A percentile compares a stretch with the other conserved stretches of the same genome.
These are phyloP conservation scores for Epistrophe eligans DNA, from an alignment of 2,888 invertebrate genomes.

Conservation along the genomic window DNA sequence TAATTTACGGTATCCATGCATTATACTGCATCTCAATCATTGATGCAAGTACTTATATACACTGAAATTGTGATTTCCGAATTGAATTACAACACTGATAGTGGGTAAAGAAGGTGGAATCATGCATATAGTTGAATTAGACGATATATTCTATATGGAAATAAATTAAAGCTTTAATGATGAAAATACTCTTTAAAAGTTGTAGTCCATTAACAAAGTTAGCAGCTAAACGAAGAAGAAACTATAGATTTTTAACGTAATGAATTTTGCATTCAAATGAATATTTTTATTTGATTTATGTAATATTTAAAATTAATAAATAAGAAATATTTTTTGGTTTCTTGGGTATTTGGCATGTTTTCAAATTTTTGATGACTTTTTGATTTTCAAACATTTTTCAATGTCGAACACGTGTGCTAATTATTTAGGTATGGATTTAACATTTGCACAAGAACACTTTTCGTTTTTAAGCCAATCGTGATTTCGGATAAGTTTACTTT, in stretches of 20 bases:
- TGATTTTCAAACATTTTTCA: background rate
- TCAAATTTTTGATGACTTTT: background rate
- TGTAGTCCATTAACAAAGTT: background rate
- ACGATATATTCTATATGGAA: background rate
- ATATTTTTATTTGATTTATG: background rate
- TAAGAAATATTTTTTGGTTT: no score
- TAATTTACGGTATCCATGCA: slow-evolving; percentile 16
- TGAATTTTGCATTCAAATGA: background rate
- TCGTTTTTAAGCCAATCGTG: no score
- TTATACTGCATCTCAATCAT: slow-evolving; percentile 56
- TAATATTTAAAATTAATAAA: no score
- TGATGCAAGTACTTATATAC: slow-evolving; percentile 25
- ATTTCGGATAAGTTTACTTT: no score
- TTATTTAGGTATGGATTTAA: no score
- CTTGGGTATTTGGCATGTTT: background rate
- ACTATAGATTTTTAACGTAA: background rate
- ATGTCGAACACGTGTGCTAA: background rate
- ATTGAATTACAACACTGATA: slow-evolving; percentile 57
- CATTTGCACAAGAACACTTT: no score
- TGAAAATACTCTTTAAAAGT: background rate
- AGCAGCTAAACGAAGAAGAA: background rate
- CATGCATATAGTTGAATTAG: background rate
- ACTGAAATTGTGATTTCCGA: slow-evolving; percentile 71
- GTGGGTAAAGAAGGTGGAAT: slow-evolving; percentile 8
- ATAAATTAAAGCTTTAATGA: background rate